These are phyloP conservation scores for Glyphotaelius pellucidus DNA, from an alignment of 2,888 invertebrate species.

Conservation along the genomic window DNA sequence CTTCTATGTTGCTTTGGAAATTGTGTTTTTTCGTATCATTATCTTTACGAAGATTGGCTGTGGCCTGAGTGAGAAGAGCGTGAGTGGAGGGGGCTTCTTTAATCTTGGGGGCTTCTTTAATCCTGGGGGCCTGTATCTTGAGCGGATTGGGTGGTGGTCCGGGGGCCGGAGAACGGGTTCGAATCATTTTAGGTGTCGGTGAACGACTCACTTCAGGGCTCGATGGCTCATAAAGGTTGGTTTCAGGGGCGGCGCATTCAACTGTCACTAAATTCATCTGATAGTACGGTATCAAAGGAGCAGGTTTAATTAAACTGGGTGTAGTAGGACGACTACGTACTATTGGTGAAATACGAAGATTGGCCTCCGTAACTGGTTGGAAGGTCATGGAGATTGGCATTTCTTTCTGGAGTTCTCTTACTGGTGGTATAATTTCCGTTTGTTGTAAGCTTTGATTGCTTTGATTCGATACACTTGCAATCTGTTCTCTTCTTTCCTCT, in stretches of 20 bases:
- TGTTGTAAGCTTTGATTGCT: not conserved
- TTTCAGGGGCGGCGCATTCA: conserved; percentile 79
- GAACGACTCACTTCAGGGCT: conserved; percentile 80
- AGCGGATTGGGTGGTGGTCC: conserved; percentile 84
- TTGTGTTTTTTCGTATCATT: conserved; percentile 74
- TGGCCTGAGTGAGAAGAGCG: conserved; percentile 71
- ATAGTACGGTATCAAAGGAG: conserved; percentile 86
- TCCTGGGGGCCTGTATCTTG: conserved; percentile 81
- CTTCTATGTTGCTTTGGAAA: conserved; percentile 72
- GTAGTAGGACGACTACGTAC: conserved; percentile 80
- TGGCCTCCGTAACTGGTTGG: conserved; percentile 81
- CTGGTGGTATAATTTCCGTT: conserved; percentile 68
- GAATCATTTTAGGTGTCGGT: conserved; percentile 79
- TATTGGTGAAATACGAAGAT: conserved; percentile 76
- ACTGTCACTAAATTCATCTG: conserved; percentile 87
- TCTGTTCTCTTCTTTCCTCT: conserved; percentile 14
- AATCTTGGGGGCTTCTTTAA: conserved; percentile 81
- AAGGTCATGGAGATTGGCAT: conserved; percentile 80
- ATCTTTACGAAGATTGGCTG: conserved; percentile 72
- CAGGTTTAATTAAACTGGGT: conserved; percentile 85
- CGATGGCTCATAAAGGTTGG: conserved; percentile 79
- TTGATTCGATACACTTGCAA: conserved; percentile 40
- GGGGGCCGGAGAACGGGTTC: conserved; percentile 83
- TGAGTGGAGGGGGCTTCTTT: conserved; percentile 75
- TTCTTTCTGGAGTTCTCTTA: conserved; percentile 74